Evolutionary conservation across 2,888 invertebrate species (phyloP).

Genomic region (Hyppa rectilinea): DNA sequence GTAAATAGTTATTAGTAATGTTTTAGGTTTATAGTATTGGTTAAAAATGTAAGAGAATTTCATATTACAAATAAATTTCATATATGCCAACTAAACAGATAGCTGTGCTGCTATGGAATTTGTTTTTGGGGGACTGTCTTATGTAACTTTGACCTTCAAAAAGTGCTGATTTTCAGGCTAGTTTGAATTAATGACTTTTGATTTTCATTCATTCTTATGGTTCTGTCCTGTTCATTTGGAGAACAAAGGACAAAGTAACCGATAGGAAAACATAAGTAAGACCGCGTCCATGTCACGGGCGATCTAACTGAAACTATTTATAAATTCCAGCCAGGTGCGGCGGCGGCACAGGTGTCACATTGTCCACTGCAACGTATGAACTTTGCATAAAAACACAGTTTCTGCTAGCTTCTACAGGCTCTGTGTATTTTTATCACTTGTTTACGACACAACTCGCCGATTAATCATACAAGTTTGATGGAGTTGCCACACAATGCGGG

Average conservation of each 20-base stretch:
- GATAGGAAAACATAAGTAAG: slow-evolving; percentile 49
- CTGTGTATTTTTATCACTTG: slow-evolving; percentile 62
- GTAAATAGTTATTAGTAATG: no score
- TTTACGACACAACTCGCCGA: slow-evolving; percentile 51
- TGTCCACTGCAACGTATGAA: slow-evolving; percentile 84
- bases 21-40: no score
- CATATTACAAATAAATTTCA: no score
- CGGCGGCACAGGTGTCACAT: slow-evolving; percentile 84
- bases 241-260: slow-evolving; percentile 32
- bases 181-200: no score
- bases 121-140: no score
- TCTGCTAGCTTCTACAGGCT: slow-evolving; percentile 59
- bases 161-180: no score
- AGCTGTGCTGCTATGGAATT: no score
- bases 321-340: slow-evolving; percentile 86
- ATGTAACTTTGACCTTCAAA: no score
- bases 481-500: slow-evolving; percentile 49
- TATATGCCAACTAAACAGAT: no score
- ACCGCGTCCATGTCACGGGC: slow-evolving; percentile 69
- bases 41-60: no score
- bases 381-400: slow-evolving; percentile 85
- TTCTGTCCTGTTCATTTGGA: neutral
- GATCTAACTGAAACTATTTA: slow-evolving; percentile 80
- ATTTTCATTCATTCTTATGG: neutral
- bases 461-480: slow-evolving; percentile 63